A percentile compares a stretch with the other conserved stretches of the same genome.
phyloP scores from a whole-genome alignment of 2,113 vertebrate species.

The Oreotrochilus melanogaster region DNA sequence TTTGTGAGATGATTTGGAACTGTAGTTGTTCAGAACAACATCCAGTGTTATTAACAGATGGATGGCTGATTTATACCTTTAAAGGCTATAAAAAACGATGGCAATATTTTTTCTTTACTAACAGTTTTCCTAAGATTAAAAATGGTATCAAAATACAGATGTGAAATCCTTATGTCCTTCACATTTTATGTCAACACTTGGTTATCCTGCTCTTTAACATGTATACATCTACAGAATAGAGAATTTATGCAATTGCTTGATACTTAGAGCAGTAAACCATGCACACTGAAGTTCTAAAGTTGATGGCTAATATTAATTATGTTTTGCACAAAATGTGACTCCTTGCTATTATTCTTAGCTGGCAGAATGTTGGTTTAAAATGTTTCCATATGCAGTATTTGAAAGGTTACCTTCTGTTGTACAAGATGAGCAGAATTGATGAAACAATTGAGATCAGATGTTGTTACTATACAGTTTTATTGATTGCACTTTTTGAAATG shows the following conservation, averaged over 20 bases:
- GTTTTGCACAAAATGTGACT: neutral
- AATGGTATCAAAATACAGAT: neutral
- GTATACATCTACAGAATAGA: neutral
- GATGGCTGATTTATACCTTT: neutral
- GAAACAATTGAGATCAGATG: neutral
- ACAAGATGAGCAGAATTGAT: neutral
- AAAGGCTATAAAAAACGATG: neutral
- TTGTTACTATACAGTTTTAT: neutral
- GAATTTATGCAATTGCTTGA: neutral
- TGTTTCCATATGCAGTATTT: neutral
- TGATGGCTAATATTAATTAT: neutral
- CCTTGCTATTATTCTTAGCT: neutral
- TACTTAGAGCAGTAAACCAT: neutral
- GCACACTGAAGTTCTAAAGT: neutral
- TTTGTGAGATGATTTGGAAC: neutral
- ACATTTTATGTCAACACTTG: neutral
- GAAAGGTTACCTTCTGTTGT: neutral
- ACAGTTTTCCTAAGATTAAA: neutral
- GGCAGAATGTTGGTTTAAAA: neutral
- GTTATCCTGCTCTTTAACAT: neutral
- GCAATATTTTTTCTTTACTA: neutral
- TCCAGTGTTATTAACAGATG: neutral
- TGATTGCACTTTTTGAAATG: neutral
- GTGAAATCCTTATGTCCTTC: neutral
- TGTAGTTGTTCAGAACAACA: neutral